Conservation (phyloP, 2,113 vertebrate species). For the Perca flavescens region DNA sequence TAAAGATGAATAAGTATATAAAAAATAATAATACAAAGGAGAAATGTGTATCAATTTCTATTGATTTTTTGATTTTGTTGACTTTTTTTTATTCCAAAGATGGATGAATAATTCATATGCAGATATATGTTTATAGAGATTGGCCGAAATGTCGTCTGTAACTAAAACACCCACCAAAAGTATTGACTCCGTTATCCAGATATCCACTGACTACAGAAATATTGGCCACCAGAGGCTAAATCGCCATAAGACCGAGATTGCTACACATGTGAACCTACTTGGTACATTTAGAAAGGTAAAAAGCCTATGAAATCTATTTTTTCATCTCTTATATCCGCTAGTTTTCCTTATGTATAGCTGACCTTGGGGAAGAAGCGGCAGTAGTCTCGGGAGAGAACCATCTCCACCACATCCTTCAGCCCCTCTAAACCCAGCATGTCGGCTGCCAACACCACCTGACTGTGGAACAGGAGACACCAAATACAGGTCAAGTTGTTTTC, state of each 20-base stretch:
- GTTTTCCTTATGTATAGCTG: not conserved
- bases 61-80: too few relatives aligned
- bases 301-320: not conserved
- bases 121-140: too few relatives aligned
- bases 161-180: too few relatives aligned
- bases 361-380: conserved; percentile 98
- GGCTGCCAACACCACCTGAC: conserved; percentile 90
- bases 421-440: conserved; percentile 96
- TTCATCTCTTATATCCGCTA: not conserved
- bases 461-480: conserved; percentile 64
- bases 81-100: not conserved
- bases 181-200: too few relatives aligned
- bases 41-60: not conserved
- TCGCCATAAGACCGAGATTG: too few relatives aligned
- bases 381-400: conserved; percentile 93
- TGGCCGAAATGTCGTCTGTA: too few relatives aligned
- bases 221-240: too few relatives aligned
- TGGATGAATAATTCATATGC: not conserved
- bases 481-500: conserved; percentile 30
- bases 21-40: not conserved
- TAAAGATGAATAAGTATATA: not conserved
- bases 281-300: not conserved
- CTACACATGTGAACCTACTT: not conserved
- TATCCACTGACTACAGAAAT: too few relatives aligned
- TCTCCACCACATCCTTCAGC: conserved; percentile 92